These are phyloP conservation scores for Drosophila mayaguana DNA, from an alignment of 2,888 invertebrate genomes.

Conservation along the genomic window DNA sequence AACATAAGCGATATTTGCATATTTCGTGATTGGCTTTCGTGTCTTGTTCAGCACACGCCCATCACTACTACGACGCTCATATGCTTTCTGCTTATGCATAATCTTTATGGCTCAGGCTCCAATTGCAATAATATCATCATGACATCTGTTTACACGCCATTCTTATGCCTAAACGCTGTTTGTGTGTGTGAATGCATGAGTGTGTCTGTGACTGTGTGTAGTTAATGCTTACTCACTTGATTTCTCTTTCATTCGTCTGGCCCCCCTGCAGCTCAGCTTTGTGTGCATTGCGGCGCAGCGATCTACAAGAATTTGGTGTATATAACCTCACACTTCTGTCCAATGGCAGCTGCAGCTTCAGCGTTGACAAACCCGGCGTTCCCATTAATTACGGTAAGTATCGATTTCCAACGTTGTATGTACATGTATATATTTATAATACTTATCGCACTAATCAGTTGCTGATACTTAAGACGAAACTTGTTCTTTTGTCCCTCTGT, in stretches of 20 bases:
- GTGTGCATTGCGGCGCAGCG: slow-evolving; percentile 84
- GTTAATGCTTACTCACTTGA: slow-evolving; percentile 19
- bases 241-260: slow-evolving; percentile 33
- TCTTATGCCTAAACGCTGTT: slow-evolving; percentile 39
- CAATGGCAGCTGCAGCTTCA: slow-evolving; percentile 86
- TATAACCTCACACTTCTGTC: slow-evolving; percentile 87
- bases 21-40: background rate
- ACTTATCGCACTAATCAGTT: background rate
- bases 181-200: slow-evolving; percentile 3
- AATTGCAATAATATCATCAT: slow-evolving; percentile 16
- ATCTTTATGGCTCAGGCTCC: slow-evolving; percentile 14
- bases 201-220: background rate
- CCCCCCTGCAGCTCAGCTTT: slow-evolving; percentile 86
- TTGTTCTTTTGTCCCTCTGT: background rate
- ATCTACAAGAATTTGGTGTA: slow-evolving; percentile 90
- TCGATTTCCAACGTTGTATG: background rate
- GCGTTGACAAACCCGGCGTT: slow-evolving; percentile 88
- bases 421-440: background rate
- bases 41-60: background rate
- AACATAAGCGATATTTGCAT: background rate
- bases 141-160: slow-evolving; percentile 8
- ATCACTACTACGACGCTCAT: slow-evolving; percentile 6
- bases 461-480: background rate
- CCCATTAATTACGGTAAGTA: slow-evolving; percentile 87
- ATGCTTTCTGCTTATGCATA: slow-evolving; percentile 8